phyloP scores from a whole-genome alignment of 2,797 vertebrate species.

The Pseudomugil gertrudae region DNA sequence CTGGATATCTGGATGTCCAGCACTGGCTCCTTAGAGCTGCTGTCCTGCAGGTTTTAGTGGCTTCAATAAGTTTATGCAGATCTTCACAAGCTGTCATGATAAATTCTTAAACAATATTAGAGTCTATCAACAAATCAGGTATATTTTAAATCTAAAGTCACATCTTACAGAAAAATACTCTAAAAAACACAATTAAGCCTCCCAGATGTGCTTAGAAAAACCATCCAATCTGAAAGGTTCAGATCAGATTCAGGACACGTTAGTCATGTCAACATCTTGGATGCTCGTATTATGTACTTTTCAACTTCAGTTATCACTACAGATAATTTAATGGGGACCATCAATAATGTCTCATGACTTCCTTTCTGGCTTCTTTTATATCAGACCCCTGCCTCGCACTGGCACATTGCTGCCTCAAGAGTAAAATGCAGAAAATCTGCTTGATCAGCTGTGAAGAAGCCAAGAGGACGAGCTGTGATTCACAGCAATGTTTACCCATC shows the following conservation, averaged over 20 bases:
- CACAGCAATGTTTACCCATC: constrained; percentile 11
- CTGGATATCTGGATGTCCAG: no score
- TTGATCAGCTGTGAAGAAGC: constrained; percentile 37
- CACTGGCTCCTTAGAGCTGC: no score
- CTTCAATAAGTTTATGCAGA: no score
- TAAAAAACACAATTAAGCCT: no score
- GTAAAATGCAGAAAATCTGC: constrained; percentile 52
- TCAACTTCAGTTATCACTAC: constrained; percentile 48
- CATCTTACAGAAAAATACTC: no score
- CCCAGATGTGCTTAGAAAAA: neutral
- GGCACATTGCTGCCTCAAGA: constrained; percentile 18
- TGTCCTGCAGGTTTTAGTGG: no score
- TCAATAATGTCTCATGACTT: constrained; percentile 61
- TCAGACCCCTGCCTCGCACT: constrained; percentile 23
- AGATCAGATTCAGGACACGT: constrained; percentile 4
- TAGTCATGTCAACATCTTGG: constrained; percentile 37
- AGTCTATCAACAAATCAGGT: neutral
- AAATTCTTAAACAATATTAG: neutral
- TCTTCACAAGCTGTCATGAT: no score
- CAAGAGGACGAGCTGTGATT: constrained; percentile 34
- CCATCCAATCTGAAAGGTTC: constrained; percentile 8
- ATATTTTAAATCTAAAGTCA: no score
- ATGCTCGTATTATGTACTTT: constrained; percentile 59
- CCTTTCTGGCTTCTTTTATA: constrained; percentile 36
- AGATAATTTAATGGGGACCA: constrained; percentile 47